Base-by-base conservation (phyloP, 92 coral and sea anemone genomes). In the Epizoanthus ramosus region DNA sequence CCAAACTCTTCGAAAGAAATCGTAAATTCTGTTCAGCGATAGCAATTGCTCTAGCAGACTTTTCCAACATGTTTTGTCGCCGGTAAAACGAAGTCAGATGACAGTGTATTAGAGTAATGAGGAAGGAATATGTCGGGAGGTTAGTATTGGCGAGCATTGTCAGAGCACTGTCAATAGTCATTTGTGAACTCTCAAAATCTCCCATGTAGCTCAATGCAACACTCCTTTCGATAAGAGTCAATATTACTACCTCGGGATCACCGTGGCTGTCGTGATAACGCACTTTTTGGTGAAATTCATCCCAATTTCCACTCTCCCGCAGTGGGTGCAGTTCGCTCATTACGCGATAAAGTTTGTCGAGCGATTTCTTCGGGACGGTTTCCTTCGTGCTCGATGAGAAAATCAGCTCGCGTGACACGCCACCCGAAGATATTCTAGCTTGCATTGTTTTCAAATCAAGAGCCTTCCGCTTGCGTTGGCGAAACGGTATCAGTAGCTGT, bases 271-370 rank as follows among this genome's bases (percentile, higher is more conserved):
- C 35, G 43, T 64, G 61, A 19, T 47, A 25, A 17, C 37, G 75
- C 3, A 85, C 72, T 13, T 17, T 23, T 0, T 24, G 31, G 58
- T 79, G 33, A 21, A 92, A 92, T 23, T 83, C 56, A 4, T 39
- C 63, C 90, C 92, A 89, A 45, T 80, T 82, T 3, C 95, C 95
- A 67, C 74, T 83, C 87, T 92, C 95, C 21, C 95, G 92, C 19
- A 86, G 63, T 0, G 95, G 95, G 63, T 92, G 87, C 24, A 92
- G 73, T 33, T 61, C 19, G 53, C 86, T 83, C 12, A 82, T 74
- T 5, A 88, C 43, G 3, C 15, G 4, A 63, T 63, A 71, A 50
- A 85, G 54, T 52, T 63, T 24, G 35, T 43, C 13, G 24, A 80
- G 70, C 22, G 75, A 68, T 84, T 72, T 73, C 56, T 4, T 33